Conservation (phyloP, 1,140 invertebrate species). For the Acromyrmex charruanus region DNA sequence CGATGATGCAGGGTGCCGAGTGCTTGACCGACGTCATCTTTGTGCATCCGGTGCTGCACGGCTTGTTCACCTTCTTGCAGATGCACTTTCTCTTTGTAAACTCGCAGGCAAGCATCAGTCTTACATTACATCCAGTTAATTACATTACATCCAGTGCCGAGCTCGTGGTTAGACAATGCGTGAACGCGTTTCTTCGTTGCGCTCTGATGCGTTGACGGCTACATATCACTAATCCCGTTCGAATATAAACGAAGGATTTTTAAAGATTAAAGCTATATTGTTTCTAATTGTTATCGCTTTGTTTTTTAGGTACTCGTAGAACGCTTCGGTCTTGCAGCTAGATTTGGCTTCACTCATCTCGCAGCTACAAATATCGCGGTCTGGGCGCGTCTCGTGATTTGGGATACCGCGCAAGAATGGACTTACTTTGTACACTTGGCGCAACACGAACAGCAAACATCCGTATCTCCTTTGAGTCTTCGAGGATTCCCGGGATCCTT, state of each 20-base stretch:
- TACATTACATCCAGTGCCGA: not conserved
- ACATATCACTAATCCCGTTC: not conserved
- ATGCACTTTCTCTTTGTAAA: conserved; percentile 92
- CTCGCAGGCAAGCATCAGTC: conserved; percentile 87
- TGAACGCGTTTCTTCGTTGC: conserved; percentile 39
- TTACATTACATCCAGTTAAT: conserved; percentile 16
- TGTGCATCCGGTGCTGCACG: conserved; percentile 89
- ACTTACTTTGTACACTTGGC: conserved; percentile 87
- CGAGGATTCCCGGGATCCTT: conserved; percentile 85
- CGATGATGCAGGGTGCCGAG: conserved; percentile 87
- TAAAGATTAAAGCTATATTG: not conserved
- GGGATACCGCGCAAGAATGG: conserved; percentile 88
- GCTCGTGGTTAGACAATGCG: conserved; percentile 26
- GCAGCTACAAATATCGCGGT: conserved; percentile 89
- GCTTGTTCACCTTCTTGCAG: conserved; percentile 90
- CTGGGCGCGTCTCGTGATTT: conserved; percentile 88
- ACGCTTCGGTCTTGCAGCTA: conserved; percentile 86
- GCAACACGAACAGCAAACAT: conserved; percentile 77
- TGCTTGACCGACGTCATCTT: conserved; percentile 88
- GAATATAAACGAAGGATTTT: not conserved
- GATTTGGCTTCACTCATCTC: conserved; percentile 89
- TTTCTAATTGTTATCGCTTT: not conserved
- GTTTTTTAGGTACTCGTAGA: conserved; percentile 87
- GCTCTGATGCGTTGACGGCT: conserved; percentile 36
- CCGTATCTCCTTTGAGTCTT: conserved; percentile 84